phyloP scores from a whole-genome alignment of 2,888 invertebrate genomes.

The Tetramorium bicarinatum region DNA sequence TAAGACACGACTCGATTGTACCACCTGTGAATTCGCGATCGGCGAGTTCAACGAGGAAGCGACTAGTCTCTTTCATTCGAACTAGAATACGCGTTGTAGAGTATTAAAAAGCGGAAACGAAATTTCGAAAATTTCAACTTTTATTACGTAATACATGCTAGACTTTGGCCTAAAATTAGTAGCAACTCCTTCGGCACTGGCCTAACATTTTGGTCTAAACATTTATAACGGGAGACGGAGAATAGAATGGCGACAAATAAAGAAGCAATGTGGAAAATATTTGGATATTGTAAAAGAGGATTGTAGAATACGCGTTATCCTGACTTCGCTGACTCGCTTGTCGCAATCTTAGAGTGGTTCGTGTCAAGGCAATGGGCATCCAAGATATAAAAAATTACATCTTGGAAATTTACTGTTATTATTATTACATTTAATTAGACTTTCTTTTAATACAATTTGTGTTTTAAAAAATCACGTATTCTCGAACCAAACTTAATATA shows the following conservation, averaged over 20 bases:
- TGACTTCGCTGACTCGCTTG: slow-evolving; percentile 28
- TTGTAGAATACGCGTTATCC: slow-evolving; percentile 16
- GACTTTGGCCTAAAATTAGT: slow-evolving; percentile 74
- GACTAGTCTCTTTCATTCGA: slow-evolving; percentile 14
- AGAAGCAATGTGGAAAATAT: slow-evolving; percentile 7
- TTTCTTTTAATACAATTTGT: slow-evolving; percentile 50
- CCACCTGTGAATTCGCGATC: slow-evolving; percentile 11
- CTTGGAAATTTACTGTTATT: neutral
- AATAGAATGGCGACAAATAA: neutral
- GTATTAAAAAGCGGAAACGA: slow-evolving; percentile 5
- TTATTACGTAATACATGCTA: slow-evolving; percentile 61
- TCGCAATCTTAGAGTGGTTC: slow-evolving; percentile 15
- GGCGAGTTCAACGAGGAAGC: slow-evolving; percentile 30
- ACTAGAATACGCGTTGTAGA: slow-evolving; percentile 13
- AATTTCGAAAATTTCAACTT: slow-evolving; percentile 63
- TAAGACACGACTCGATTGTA: neutral
- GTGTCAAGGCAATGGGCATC: neutral
- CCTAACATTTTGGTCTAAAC: slow-evolving; percentile 76
- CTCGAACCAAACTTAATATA: slow-evolving; percentile 25
- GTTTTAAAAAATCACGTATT: slow-evolving; percentile 42
- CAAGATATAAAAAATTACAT: neutral
- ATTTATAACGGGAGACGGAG: slow-evolving; percentile 50
- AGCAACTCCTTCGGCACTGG: slow-evolving; percentile 73
- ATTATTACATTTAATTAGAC: slow-evolving; percentile 38
- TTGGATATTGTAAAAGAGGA: slow-evolving; percentile 11